Conservation (phyloP, 2,797 vertebrate species). For the Thalassophryne amazonica region DNA sequence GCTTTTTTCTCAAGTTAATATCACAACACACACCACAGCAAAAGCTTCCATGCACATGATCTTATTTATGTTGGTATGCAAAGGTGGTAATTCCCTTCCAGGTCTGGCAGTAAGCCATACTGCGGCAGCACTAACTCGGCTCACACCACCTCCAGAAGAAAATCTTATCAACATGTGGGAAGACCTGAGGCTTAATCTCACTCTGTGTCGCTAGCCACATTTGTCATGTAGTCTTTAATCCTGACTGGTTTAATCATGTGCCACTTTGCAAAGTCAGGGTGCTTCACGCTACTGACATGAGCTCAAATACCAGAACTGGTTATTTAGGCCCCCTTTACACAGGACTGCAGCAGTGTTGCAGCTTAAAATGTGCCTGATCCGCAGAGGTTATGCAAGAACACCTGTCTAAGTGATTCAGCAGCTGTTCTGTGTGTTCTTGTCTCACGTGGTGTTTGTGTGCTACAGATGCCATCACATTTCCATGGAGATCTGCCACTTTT, state of each 20-base stretch:
- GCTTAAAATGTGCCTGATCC: too few species aligned
- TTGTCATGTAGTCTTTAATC: constrained; percentile 36
- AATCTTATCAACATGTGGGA: constrained; percentile 40
- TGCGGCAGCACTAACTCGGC: not conserved
- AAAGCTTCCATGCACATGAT: constrained; percentile 17
- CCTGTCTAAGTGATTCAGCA: too few species aligned
- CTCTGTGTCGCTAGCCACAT: not conserved
- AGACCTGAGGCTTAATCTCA: constrained; percentile 20
- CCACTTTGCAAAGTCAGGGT: constrained; percentile 6
- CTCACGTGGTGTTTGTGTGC: too few species aligned
- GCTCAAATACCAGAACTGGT: constrained; percentile 1
- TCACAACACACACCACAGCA: constrained; percentile 22
- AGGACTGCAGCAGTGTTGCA: too few species aligned
- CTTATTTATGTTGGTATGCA: constrained; percentile 24
- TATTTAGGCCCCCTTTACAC: too few species aligned
- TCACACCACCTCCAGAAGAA: constrained; percentile 3
- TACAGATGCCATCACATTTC: too few species aligned
- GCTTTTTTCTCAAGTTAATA: constrained; percentile 62
- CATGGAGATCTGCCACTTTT: too few species aligned
- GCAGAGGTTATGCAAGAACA: too few species aligned
- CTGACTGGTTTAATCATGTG: constrained; percentile 24
- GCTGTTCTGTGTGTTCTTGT: too few species aligned
- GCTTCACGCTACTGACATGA: constrained; percentile 11
- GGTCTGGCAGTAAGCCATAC: constrained; percentile 39
- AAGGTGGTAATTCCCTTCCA: constrained; percentile 38